phyloP scores from a whole-genome alignment of 2,113 vertebrate species.

The Podiceps cristatus region DNA sequence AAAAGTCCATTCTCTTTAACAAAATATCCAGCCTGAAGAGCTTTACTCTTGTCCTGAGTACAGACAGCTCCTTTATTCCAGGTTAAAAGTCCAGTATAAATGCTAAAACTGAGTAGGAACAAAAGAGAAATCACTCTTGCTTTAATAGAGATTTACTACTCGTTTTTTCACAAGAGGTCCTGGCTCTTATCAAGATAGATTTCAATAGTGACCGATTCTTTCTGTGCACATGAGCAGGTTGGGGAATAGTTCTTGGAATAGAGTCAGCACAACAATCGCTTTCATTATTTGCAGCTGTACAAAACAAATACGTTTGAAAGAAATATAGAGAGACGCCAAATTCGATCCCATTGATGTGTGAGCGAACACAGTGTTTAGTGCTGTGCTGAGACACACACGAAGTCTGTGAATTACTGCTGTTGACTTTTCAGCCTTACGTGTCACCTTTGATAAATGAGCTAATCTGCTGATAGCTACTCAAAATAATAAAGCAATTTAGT shows the following conservation, averaged over 20 bases:
- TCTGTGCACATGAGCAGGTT: background rate
- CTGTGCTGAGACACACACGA: background rate
- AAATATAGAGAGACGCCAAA: conserved; percentile 9
- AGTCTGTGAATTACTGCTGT: background rate
- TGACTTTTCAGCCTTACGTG: conserved; percentile 3
- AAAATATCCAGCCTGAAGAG: background rate
- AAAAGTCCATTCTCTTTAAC: background rate
- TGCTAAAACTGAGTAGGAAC: background rate
- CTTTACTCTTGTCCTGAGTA: background rate
- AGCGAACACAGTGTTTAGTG: background rate
- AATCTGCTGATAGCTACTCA: conserved; percentile 25
- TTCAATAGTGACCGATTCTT: background rate
- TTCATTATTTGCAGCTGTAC: conserved; percentile 59
- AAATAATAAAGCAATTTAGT: conserved; percentile 25
- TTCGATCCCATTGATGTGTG: background rate
- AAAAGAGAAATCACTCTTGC: background rate
- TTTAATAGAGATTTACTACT: background rate
- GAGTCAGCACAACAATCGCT: conserved; percentile 33
- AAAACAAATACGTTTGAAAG: conserved; percentile 27
- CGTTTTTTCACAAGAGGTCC: background rate
- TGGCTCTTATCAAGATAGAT: background rate
- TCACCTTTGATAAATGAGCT: conserved; percentile 19
- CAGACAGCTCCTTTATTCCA: background rate
- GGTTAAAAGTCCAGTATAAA: background rate
- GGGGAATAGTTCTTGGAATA: conserved; percentile 38